Conservation (phyloP, 2,888 invertebrate species). For the Lomographa bimaculata region DNA sequence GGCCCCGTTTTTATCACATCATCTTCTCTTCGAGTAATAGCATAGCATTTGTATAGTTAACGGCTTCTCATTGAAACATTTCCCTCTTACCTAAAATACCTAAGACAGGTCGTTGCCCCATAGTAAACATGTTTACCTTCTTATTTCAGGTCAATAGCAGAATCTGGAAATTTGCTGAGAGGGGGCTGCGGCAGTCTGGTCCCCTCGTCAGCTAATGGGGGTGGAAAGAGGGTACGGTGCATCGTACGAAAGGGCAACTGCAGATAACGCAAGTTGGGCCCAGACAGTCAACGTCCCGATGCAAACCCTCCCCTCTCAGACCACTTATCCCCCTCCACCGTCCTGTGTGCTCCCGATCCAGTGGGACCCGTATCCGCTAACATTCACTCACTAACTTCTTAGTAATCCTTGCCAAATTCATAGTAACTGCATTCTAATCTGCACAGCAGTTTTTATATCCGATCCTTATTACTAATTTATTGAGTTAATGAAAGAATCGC, state of each 20-base stretch:
- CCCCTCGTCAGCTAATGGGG: constrained; percentile 50
- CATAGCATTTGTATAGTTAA: no score
- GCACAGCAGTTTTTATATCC: constrained; percentile 1
- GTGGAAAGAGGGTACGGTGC: constrained; percentile 75
- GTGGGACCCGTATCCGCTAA: constrained; percentile 72
- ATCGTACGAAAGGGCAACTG: constrained; percentile 83
- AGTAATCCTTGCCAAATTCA: constrained; percentile 2
- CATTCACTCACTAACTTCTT: constrained; percentile 40
- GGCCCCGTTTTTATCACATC: no score
- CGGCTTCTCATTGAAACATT: no score
- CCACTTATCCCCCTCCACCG: constrained; percentile 30
- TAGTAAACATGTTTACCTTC: constrained; percentile 57
- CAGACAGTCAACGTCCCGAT: constrained; percentile 83
- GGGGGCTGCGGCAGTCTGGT: constrained; percentile 69
- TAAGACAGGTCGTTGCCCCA: constrained; percentile 36
- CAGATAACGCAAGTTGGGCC: constrained; percentile 78
- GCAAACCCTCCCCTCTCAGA: constrained; percentile 49
- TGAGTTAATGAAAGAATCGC: constrained; percentile 67
- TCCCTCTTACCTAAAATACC: no score
- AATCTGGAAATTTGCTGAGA: constrained; percentile 59
- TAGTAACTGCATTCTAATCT: constrained; percentile 5
- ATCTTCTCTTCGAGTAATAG: no score
- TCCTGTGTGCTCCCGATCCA: constrained; percentile 40
- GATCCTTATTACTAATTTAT: constrained; percentile 50
- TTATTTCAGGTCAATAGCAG: constrained; percentile 74